Conservation (phyloP, 2,797 vertebrate species). For the Amblyraja radiata region DNA sequence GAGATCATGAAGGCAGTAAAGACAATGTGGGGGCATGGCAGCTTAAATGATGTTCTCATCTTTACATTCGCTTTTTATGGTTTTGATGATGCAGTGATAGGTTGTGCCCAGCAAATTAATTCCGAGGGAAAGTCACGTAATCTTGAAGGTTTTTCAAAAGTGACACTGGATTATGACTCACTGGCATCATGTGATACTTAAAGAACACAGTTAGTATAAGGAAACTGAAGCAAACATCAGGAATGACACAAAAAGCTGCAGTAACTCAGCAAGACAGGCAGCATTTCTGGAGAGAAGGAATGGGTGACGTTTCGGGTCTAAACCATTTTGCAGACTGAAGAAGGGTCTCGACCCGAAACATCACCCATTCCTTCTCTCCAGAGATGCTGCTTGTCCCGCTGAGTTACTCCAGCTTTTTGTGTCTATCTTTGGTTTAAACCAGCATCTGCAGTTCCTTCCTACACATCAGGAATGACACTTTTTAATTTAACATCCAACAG, state of each 20-base stretch:
- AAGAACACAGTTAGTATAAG: background rate
- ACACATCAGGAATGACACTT: background rate
- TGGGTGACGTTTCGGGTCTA: too few species aligned
- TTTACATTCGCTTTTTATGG: background rate
- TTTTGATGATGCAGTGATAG: background rate
- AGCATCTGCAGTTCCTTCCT: too few species aligned
- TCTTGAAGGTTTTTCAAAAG: background rate
- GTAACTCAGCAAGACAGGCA: too few species aligned
- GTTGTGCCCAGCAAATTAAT: background rate
- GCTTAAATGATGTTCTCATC: background rate
- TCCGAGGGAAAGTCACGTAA: background rate
- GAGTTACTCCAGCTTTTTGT: too few species aligned
- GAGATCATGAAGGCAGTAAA: background rate
- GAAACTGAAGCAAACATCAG: background rate
- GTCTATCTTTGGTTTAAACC: too few species aligned
- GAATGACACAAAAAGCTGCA: background rate
- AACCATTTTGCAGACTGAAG: too few species aligned
- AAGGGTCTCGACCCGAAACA: too few species aligned
- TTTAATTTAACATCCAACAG: background rate
- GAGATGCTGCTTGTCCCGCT: too few species aligned
- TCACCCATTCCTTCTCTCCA: too few species aligned
- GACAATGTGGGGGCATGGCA: background rate
- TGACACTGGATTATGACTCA: background rate
- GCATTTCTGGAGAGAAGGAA: too few species aligned
- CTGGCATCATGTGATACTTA: background rate